Evolutionary conservation across 2,113 vertebrate genomes (phyloP).

Genomic region (Chascanopsetta lugubris): DNA sequence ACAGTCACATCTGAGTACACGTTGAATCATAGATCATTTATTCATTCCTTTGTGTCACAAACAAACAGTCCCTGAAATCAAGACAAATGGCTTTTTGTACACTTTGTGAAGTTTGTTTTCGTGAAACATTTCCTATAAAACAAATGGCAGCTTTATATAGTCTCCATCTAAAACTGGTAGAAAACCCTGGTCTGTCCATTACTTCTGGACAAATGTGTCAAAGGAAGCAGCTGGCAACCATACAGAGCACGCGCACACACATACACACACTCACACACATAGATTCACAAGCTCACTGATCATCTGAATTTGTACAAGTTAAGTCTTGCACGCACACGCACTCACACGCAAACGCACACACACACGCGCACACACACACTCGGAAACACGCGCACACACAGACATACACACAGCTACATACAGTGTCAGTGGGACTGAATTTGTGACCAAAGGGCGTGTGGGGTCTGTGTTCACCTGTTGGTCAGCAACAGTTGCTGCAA

Average conservation of each 20-base stretch:
- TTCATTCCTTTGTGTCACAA: constrained; percentile 76
- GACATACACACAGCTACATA: constrained; percentile 8
- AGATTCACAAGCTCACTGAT: constrained; percentile 10
- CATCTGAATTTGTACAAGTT: constrained; percentile 24
- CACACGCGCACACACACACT: constrained; percentile 2
- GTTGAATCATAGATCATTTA: constrained; percentile 66
- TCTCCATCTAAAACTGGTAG: constrained; percentile 73
- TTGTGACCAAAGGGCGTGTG: constrained; percentile 14
- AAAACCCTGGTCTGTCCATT: constrained; percentile 66
- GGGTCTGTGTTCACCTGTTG: constrained; percentile 37
- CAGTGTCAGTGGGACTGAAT: background rate
- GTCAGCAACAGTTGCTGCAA: constrained; percentile 24
- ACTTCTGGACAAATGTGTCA: constrained; percentile 51
- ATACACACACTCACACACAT: background rate
- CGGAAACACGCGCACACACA: background rate
- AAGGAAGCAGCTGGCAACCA: constrained; percentile 38
- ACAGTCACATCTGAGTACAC: background rate
- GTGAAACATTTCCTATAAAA: constrained; percentile 71
- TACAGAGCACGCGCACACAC: background rate
- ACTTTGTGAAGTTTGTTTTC: constrained; percentile 53
- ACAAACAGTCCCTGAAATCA: constrained; percentile 79
- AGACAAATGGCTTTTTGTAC: constrained; percentile 74
- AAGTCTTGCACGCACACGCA: background rate
- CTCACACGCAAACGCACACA: background rate
- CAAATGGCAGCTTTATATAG: constrained; percentile 64